phyloP scores from a whole-genome alignment of 2,113 vertebrate genomes.

The Daboia siamensis region DNA sequence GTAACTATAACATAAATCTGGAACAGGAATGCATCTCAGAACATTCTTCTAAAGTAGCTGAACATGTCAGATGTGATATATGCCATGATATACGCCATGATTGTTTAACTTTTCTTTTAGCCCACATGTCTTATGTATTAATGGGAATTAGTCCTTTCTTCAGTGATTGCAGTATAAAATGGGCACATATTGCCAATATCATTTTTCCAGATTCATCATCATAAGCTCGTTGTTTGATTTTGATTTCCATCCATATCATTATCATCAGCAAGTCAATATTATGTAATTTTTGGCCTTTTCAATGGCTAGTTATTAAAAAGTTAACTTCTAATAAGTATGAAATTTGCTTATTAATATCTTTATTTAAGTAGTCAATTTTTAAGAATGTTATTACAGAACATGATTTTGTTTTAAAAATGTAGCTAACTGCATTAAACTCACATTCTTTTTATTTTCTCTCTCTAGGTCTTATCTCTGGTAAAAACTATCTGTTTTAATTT shows the following conservation, averaged over 20 bases:
- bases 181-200: fast-evolving
- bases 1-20: slow-evolving; percentile 21
- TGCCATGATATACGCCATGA: neutral
- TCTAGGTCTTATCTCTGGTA: slow-evolving; percentile 44
- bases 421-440: slow-evolving; percentile 8
- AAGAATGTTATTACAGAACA: slow-evolving; percentile 12
- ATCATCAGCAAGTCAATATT: neutral
- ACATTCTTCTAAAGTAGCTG: neutral
- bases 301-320: neutral
- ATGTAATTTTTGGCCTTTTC: neutral
- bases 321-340: neutral
- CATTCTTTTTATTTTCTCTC: slow-evolving; percentile 5
- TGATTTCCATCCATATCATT: neutral
- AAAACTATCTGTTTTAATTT: slow-evolving; percentile 13
- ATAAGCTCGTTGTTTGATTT: neutral
- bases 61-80: neutral
- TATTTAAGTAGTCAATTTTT: neutral
- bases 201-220: neutral
- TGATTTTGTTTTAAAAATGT: slow-evolving; percentile 1
- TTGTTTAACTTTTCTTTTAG: neutral
- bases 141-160: neutral
- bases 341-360: neutral
- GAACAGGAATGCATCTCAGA: slow-evolving; percentile 33
- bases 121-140: neutral
- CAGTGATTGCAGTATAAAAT: neutral